Evolutionary conservation across 30 jellyfish, hydroid and myxozoan genomes (phyloP).

Genomic region (Hydractinia echinata): DNA sequence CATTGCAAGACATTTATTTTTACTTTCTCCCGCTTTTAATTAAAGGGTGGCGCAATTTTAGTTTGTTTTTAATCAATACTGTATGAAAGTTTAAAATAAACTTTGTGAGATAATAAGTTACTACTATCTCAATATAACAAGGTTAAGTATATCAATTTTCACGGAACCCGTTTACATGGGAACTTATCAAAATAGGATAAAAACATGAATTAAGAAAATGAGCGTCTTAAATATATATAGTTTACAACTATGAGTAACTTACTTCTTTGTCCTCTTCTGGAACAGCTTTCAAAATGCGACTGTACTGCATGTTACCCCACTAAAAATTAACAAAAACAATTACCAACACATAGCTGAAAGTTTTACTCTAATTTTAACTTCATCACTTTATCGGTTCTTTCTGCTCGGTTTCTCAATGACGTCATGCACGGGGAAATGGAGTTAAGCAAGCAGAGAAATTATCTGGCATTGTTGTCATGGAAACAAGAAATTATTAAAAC

Average conservation of each 20-base stretch:
- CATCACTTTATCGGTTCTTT: no score
- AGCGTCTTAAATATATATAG: neutral
- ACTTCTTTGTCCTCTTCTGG: slow-evolving; percentile 77
- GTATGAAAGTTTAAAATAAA: no score
- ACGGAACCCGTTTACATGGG: no score
- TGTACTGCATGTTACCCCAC: slow-evolving; percentile 29
- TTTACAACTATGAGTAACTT: slow-evolving; percentile 3
- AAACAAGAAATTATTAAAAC: neutral
- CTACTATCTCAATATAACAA: no score
- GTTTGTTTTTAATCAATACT: no score
- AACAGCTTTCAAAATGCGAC: slow-evolving; percentile 36
- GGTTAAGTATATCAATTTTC: no score
- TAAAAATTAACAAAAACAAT: neutral
- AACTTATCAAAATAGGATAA: no score
- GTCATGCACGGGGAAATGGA: neutral
- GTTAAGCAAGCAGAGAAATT: neutral
- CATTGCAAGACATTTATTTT: no score
- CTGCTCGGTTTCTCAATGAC: neutral
- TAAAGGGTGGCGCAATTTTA: no score
- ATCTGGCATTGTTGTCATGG: neutral
- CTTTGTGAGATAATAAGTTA: no score
- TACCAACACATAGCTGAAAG: neutral
- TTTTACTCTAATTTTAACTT: no score
- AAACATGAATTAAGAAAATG: neutral
- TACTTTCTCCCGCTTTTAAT: no score